A percentile compares a stretch with the other conserved stretches of the same genome.
Conservation (phyloP, 2,113 vertebrate species). For the Epinephelus cyanopodus region DNA sequence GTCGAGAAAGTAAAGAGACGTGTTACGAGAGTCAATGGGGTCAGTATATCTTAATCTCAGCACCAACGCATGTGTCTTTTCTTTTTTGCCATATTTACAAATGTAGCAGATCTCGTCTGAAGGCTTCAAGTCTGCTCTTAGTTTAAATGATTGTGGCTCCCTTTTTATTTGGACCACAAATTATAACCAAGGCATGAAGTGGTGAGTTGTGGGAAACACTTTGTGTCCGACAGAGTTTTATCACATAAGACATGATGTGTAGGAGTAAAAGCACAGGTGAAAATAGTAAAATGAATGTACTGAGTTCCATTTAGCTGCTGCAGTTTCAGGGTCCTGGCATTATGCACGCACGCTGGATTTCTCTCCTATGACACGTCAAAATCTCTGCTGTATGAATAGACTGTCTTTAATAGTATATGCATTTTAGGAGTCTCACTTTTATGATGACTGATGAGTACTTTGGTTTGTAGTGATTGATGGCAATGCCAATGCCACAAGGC, state of each 20-base stretch:
- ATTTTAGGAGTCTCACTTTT: constrained; percentile 83
- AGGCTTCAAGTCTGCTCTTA: background rate
- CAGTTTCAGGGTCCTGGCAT: too few species aligned
- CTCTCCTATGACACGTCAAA: too few species aligned
- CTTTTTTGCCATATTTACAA: background rate
- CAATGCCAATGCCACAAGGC: constrained; percentile 85
- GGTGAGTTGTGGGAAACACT: background rate
- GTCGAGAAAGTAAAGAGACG: constrained; percentile 10
- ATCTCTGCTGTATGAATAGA: background rate
- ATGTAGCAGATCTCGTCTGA: background rate
- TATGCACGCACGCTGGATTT: too few species aligned
- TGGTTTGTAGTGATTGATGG: constrained; percentile 87
- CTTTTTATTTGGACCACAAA: background rate
- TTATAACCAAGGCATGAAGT: background rate
- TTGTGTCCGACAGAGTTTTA: background rate
- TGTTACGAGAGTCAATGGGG: background rate
- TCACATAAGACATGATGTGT: background rate
- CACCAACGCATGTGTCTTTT: background rate
- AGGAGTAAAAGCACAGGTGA: background rate
- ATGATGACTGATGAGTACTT: constrained; percentile 77
- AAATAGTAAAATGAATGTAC: too few species aligned
- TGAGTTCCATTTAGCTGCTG: too few species aligned
- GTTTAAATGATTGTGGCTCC: background rate
- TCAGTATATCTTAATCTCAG: background rate
- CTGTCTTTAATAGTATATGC: background rate